Evolutionary conservation across 1,140 invertebrate genomes (phyloP).

Genomic region (Bombus huntii): DNA sequence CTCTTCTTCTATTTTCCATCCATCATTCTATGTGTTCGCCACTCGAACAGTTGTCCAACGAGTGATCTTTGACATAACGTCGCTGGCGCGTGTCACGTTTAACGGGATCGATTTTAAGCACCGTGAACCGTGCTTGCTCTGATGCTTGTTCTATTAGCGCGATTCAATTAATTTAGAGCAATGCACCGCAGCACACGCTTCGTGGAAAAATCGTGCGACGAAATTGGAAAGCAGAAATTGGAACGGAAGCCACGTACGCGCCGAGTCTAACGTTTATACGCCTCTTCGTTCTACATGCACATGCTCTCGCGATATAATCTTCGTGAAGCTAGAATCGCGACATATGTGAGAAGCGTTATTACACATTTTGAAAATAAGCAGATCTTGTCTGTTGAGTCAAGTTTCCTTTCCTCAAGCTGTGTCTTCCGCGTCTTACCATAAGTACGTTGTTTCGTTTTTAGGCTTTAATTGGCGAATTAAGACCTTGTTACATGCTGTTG

Average conservation of each 20-base stretch:
- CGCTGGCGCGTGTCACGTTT: background rate
- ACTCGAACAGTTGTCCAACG: background rate
- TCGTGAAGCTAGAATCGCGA: background rate
- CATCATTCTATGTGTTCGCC: too few relatives aligned
- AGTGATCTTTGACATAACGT: background rate
- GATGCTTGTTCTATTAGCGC: constrained; percentile 30
- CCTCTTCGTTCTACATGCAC: too few relatives aligned
- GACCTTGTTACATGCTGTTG: too few relatives aligned
- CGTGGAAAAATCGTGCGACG: constrained; percentile 4
- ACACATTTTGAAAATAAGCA: too few relatives aligned
- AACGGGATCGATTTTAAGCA: constrained; percentile 34
- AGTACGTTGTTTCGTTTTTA: too few relatives aligned
- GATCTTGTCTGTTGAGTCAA: too few relatives aligned
- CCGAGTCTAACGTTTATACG: background rate
- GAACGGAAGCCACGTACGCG: background rate
- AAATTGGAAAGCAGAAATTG: constrained; percentile 8
- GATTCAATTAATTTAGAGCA: constrained; percentile 36
- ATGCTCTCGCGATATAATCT: too few relatives aligned
- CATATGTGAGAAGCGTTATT: background rate
- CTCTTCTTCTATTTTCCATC: background rate
- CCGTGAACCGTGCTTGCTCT: background rate
- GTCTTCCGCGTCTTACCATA: too few relatives aligned
- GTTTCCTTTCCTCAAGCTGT: too few relatives aligned
- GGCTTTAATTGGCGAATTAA: too few relatives aligned
- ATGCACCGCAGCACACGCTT: background rate